phyloP scores from a whole-genome alignment of 2,888 invertebrate genomes.

The Ennomos quercinarius region DNA sequence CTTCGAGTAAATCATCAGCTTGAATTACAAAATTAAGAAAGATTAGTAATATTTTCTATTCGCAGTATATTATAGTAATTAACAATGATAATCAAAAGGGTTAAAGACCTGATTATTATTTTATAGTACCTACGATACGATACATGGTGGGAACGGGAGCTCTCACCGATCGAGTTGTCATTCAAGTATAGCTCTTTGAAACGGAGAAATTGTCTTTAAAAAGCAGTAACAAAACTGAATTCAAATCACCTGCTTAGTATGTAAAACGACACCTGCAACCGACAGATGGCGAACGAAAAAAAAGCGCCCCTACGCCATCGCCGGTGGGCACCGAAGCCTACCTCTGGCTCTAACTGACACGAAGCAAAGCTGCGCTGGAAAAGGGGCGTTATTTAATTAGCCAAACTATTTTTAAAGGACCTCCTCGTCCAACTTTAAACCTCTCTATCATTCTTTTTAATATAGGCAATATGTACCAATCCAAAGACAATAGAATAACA shows the following conservation, averaged over 20 bases:
- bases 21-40: no score
- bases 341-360: constrained; percentile 36
- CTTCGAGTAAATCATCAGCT: no score
- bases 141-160: constrained; percentile 30
- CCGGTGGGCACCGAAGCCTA: constrained; percentile 51
- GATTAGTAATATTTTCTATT: no score
- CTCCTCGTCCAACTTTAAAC: no score
- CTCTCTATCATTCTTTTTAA: no score
- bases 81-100: not conserved
- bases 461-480: no score
- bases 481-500: no score
- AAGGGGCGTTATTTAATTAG: not conserved
- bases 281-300: constrained; percentile 76
- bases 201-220: constrained; percentile 42
- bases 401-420: no score
- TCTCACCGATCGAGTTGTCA: constrained; percentile 26
- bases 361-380: constrained; percentile 28
- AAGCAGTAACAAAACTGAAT: constrained; percentile 61
- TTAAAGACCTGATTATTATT: constrained; percentile 1
- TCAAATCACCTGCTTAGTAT: constrained; percentile 81
- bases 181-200: constrained; percentile 32
- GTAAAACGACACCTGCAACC: constrained; percentile 78
- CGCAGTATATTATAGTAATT: no score
- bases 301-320: constrained; percentile 46
- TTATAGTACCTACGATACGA: not conserved